These are phyloP conservation scores for Struthio camelus DNA, from an alignment of 2,113 vertebrate species.

Conservation along the genomic window DNA sequence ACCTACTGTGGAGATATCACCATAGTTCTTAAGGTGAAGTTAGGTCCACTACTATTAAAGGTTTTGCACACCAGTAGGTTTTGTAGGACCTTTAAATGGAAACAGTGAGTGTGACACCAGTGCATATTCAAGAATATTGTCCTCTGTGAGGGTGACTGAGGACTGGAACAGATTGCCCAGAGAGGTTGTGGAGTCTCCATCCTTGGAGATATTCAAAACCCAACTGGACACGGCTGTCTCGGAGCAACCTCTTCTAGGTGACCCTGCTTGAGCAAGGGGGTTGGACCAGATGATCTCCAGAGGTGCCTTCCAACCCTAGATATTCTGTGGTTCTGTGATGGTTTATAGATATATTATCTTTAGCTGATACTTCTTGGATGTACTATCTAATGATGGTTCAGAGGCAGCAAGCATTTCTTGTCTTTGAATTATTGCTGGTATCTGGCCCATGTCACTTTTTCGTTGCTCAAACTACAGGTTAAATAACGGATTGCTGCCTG, in stretches of 20 bases:
- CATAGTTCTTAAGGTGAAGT: background rate
- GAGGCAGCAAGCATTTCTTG: background rate
- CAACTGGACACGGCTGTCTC: too few species aligned
- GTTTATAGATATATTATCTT: background rate
- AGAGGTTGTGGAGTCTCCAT: too few species aligned
- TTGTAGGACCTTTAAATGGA: background rate
- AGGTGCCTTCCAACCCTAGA: too few species aligned
- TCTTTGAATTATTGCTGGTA: background rate
- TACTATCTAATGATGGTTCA: background rate
- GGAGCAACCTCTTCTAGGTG: too few species aligned
- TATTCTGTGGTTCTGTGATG: too few species aligned
- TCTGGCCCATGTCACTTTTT: background rate
- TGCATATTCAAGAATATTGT: background rate
- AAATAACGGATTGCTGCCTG: background rate
- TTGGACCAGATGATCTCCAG: too few species aligned
- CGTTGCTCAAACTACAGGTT: background rate
- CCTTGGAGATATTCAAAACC: too few species aligned
- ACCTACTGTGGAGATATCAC: background rate
- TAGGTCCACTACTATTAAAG: background rate
- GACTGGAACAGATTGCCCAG: too few species aligned
- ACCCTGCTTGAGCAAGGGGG: too few species aligned
- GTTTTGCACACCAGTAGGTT: background rate
- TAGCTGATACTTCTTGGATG: background rate
- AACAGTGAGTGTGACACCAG: background rate
- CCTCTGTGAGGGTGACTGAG: too few species aligned